Base-by-base conservation (phyloP, 1,140 invertebrate species). In the Radopholus similis region DNA sequence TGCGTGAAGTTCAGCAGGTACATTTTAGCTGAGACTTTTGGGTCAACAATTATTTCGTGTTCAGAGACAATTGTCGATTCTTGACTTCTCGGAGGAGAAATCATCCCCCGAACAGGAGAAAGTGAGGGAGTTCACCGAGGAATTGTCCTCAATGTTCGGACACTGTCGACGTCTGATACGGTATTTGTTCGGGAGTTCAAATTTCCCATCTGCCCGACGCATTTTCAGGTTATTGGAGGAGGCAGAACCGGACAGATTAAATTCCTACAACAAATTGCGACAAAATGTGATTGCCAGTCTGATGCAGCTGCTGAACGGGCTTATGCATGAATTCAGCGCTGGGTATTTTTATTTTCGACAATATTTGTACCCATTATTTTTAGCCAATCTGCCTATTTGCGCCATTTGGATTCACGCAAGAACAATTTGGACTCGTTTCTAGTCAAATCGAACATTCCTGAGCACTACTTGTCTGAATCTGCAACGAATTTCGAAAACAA, bases 351-450 rank as follows among this genome's bases (percentile, higher is more conserved):
- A 8, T 21, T 51, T 1, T 51, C 47, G 18, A 49, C 8, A 49
- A n/a, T 49, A 21, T 49, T 13, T 1, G 32, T 26, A 56, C 9
- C n/a, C n/a, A 26, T 11, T 6, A 6, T 44, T 60, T 60, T 47
- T 23, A 78, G 74, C 54, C 85, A 86, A 68, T 84, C 84, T 15
- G 58, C 72, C 30, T 86, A 86, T 73, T 72, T 86, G 30, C 82
- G 78, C 77, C 77, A 82, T 56, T 57, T 75, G 30, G 74, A 74
- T 34, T 47, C 71, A 18, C 44, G 72, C 6, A 73, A 58, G 68
- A 44, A 35, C 2, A 68, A 71, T 71, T 56, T 75, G 30, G 66
- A 77, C 21, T 40, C 65, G n/a, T 73, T 75, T 59, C 34, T 75
- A 23, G 18, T 73, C 6, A 40, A 62, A 56, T 63, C 66, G 15